A percentile compares a stretch with the other conserved stretches of the same genome.
Conservation (phyloP, 2,888 invertebrate genomes). For the Psylliodes chrysocephalus region DNA sequence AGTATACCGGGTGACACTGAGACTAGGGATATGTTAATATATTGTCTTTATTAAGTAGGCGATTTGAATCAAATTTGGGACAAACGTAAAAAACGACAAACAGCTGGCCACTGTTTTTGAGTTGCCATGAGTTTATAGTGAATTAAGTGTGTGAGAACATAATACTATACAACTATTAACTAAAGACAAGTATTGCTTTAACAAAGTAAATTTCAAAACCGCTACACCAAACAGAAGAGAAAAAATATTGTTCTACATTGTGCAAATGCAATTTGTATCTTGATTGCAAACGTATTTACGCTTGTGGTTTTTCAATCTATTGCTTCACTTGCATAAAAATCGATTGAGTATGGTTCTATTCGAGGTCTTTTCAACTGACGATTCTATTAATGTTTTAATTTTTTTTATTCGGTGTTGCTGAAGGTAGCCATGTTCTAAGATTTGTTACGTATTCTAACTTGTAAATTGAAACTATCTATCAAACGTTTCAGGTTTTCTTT, state of each 20-base stretch:
- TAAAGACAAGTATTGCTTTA: neutral
- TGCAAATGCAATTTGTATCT: conserved; percentile 29
- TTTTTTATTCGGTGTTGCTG: neutral
- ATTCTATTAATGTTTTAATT: conserved; percentile 18
- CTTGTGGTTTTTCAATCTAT: conserved; percentile 33
- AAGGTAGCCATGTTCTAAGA: neutral
- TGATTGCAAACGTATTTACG: conserved; percentile 26
- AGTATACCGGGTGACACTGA: too few species aligned
- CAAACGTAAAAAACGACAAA: too few species aligned
- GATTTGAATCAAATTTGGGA: too few species aligned
- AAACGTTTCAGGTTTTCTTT: too few species aligned
- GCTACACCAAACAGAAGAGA: neutral
- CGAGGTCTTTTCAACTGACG: conserved; percentile 24
- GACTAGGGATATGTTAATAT: too few species aligned
- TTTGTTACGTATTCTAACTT: too few species aligned
- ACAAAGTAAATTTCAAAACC: conserved; percentile 23
- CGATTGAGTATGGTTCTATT: conserved; percentile 20
- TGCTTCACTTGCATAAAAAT: conserved; percentile 31
- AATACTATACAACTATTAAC: neutral
- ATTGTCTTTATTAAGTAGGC: too few species aligned
- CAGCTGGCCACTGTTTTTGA: too few species aligned
- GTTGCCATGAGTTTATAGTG: too few species aligned
- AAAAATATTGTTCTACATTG: conserved; percentile 20
- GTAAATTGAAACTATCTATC: too few species aligned
- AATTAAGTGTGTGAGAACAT: neutral